Evolutionary conservation across 2,888 invertebrate genomes (phyloP), one percentile per base, ranked within the genome.

Genomic region (Heliconius cydno): DNA sequence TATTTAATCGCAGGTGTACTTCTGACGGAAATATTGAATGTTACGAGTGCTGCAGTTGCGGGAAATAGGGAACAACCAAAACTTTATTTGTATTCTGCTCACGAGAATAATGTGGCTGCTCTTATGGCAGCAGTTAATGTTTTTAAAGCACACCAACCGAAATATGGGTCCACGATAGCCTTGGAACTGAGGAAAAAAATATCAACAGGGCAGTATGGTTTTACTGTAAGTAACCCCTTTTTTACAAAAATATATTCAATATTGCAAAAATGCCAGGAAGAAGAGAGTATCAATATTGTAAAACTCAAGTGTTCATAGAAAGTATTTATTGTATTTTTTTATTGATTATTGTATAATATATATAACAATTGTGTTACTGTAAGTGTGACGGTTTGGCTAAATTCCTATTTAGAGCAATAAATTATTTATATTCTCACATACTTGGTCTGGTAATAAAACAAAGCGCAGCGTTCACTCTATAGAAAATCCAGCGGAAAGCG

Each of bases 71-170:
- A 90, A 10, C 90, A 88, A 60, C 90, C 91, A 0, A 96, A 95
- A 84, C 81, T 96, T 34, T 90, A 92, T 65, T 85, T 96, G 78
- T 96, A 95, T 84, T 95, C 96, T 1, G 96, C 95, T 0, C 97
- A 97, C 86, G 97, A 97, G 87, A 96, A 96, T 76, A 96, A 96
- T 63, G 94, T 97, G 1, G 96, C 96, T 0, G 95, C 95, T 0
- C 82, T 96, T n/a, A 92, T 97, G 86, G 91, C 94, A 1, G 95
- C 96, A 3, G 90, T 96, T 0, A 91, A 92, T 19, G 94, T 96
- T 2, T 97, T 94, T 85, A 88, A 94, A 78, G 92, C 95, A 0
- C 96, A 96, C 78, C 94, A 96, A 80, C 96, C 96, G 0, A 92
- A 91, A 22, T 96, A 96, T 84, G 95, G 96, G 0, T 88, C 96